Evolutionary conservation across 2,113 vertebrate species (phyloP).

Genomic region (Cyprinodon tularosa): DNA sequence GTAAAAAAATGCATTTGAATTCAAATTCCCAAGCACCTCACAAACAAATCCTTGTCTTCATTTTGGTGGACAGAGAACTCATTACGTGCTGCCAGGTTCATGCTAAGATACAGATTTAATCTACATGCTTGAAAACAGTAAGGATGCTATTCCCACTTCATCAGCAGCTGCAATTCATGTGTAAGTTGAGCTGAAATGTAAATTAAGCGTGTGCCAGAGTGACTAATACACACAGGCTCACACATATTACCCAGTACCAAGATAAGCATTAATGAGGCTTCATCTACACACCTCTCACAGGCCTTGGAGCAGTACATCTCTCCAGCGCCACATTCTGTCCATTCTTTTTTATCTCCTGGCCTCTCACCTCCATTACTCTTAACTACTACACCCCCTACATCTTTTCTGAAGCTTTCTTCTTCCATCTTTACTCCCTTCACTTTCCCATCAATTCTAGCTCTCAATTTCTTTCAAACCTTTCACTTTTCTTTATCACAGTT

Average conservation of each 20-base stretch:
- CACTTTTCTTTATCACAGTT: conserved; percentile 31
- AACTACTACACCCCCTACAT: conserved; percentile 52
- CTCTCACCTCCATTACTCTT: conserved; percentile 74
- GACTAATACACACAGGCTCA: conserved; percentile 22
- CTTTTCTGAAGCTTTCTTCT: conserved; percentile 30
- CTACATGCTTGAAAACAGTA: conserved; percentile 10
- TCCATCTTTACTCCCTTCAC: conserved; percentile 41
- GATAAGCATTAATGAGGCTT: conserved; percentile 77
- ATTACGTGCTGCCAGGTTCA: conserved; percentile 15
- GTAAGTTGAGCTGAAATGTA: conserved; percentile 46
- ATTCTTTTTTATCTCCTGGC: conserved; percentile 68
- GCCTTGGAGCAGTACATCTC: conserved; percentile 60
- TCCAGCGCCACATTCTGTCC: conserved; percentile 67
- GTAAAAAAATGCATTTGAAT: conserved; percentile 2
- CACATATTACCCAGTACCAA: conserved; percentile 38
- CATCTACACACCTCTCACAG: conserved; percentile 61
- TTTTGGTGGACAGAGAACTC: conserved; percentile 32
- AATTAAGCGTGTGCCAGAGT: conserved; percentile 41
- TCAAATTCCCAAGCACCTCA: conserved; percentile 32
- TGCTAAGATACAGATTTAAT: conserved; percentile 26
- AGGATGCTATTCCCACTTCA: conserved; percentile 44
- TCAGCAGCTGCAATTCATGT: conserved; percentile 38
- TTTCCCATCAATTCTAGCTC: conserved; percentile 38
- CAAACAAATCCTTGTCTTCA: conserved; percentile 19
- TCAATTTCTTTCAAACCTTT: conserved; percentile 17